A percentile compares a stretch with the other conserved stretches of the same genome.
phyloP scores from a whole-genome alignment of 1,140 invertebrate genomes.

The Leptinotarsa lineolata region DNA sequence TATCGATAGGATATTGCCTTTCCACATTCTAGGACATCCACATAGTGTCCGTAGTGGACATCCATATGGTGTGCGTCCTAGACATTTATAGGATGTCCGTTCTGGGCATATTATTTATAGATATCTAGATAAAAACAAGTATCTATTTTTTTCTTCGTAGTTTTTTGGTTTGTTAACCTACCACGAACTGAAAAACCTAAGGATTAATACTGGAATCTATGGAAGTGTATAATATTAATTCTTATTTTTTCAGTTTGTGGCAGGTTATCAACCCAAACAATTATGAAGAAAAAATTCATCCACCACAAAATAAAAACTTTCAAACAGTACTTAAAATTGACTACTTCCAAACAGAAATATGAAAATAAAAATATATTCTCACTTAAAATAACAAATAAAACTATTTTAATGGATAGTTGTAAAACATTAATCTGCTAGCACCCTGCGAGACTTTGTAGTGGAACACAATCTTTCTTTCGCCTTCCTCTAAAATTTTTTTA shows the following conservation, averaged over 20 bases:
- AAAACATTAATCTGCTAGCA: not conserved
- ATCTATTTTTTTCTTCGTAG: not conserved
- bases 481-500: not conserved
- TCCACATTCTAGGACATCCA: too few species aligned
- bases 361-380: not conserved
- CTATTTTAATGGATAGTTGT: not conserved
- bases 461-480: slow-evolving; percentile 8
- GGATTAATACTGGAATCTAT: not conserved
- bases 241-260: not conserved
- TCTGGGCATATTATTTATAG: not conserved
- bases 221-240: not conserved
- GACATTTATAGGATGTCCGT: not conserved
- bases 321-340: too few species aligned
- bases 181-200: not conserved
- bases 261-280: not conserved
- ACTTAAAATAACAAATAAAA: not conserved
- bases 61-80: not conserved
- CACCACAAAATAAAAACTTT: not conserved
- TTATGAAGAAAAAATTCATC: not conserved
- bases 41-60: not conserved
- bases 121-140: not conserved
- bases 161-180: not conserved
- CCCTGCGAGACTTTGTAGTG: not conserved
- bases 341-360: not conserved
- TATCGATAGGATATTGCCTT: too few species aligned